Evolutionary conservation across 2,888 invertebrate genomes (phyloP).

Genomic region (Agrotis exclamationis): DNA sequence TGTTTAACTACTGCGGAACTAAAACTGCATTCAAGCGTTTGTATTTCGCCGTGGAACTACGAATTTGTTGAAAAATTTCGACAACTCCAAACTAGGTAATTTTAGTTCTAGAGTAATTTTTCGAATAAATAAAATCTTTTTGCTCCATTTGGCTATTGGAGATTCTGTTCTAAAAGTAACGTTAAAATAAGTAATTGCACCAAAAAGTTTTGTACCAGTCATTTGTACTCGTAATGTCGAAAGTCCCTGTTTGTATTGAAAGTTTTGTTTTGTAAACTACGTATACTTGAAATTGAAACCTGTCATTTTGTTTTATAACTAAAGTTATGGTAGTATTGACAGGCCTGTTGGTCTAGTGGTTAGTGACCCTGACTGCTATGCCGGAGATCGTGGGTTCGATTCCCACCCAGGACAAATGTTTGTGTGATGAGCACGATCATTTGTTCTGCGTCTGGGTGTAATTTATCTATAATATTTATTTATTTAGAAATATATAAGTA

Average conservation of each 20-base stretch:
- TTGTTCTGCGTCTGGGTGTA: too few species aligned
- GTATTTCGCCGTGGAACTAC: constrained; percentile 16
- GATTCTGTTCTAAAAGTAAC: neutral
- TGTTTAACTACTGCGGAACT: constrained; percentile 16
- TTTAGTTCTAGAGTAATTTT: constrained; percentile 48
- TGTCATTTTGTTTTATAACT: too few species aligned
- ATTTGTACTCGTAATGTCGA: neutral
- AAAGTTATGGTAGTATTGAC: neutral
- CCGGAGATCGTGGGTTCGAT: too few species aligned
- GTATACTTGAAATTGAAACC: neutral
- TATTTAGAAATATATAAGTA: too few species aligned
- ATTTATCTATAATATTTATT: too few species aligned
- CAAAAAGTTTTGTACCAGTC: constrained; percentile 8
- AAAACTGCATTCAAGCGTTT: constrained; percentile 30
- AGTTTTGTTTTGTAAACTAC: neutral
- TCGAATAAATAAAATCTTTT: constrained; percentile 26
- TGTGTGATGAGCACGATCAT: too few species aligned
- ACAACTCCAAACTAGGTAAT: constrained; percentile 53
- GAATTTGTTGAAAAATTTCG: constrained; percentile 35
- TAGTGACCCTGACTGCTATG: too few species aligned
- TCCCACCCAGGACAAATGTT: too few species aligned
- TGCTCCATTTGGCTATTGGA: constrained; percentile 18
- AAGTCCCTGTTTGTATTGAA: constrained; percentile 7
- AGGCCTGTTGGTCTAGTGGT: too few species aligned
- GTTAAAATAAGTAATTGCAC: neutral